These are phyloP conservation scores for Pandion haliaetus DNA, from an alignment of 2,113 vertebrate species.

Conservation along the genomic window DNA sequence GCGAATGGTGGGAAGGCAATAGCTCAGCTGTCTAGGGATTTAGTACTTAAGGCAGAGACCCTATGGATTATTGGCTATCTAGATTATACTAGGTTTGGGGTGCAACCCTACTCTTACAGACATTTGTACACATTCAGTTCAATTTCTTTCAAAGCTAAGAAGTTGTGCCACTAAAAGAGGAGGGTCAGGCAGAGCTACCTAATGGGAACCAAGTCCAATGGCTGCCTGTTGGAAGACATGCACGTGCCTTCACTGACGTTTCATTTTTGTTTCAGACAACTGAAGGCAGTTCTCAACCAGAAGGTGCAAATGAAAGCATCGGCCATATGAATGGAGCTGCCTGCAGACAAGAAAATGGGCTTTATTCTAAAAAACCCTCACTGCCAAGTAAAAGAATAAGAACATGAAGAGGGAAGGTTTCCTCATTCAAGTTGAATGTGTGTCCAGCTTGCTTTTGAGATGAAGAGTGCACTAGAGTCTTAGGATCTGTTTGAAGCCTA, in stretches of 20 bases:
- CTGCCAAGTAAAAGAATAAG: conserved; percentile 76
- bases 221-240: background rate
- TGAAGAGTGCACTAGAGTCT: background rate
- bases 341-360: conserved; percentile 62
- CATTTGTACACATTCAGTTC: background rate
- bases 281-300: background rate
- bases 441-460: background rate
- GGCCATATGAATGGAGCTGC: conserved; percentile 43
- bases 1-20: background rate
- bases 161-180: background rate
- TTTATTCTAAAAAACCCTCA: conserved; percentile 8
- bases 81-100: background rate
- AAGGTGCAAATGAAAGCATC: background rate
- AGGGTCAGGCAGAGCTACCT: background rate
- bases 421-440: background rate
- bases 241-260: background rate
- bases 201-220: background rate
- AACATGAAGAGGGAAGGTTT: conserved; percentile 60
- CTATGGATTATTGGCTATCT: background rate
- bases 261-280: conserved; percentile 50
- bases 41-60: background rate
- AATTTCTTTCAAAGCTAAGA: background rate
- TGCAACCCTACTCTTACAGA: background rate
- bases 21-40: background rate
- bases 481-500: background rate